A percentile compares a stretch with the other conserved stretches of the same genome.
These are phyloP conservation scores for Furcifer pardalis DNA, from an alignment of 2,797 vertebrate genomes.

Conservation along the genomic window DNA sequence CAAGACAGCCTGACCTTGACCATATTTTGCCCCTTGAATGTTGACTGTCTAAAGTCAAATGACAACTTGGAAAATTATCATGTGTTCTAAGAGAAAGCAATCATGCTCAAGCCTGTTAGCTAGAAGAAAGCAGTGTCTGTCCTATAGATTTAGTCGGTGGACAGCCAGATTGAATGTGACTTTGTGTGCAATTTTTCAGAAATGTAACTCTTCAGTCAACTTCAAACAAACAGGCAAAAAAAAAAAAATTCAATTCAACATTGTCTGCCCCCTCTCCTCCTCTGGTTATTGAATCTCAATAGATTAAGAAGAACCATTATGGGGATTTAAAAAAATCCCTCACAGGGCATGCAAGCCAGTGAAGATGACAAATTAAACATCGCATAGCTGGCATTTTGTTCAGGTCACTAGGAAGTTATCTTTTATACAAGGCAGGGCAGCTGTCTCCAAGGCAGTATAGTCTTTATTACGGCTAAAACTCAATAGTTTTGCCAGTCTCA, in stretches of 20 bases:
- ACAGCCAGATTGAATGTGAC: no score
- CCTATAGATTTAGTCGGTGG: no score
- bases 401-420: neutral
- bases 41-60: neutral
- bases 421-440: neutral
- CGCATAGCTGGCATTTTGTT: neutral
- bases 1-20: neutral
- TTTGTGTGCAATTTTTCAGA: no score
- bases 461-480: slow-evolving; percentile 38
- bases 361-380: neutral
- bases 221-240: no score
- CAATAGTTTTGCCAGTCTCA: slow-evolving; percentile 54
- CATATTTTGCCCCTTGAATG: neutral
- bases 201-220: no score
- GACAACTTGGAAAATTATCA: neutral
- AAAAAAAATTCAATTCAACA: neutral
- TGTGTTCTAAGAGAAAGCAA: neutral
- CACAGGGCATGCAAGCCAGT: neutral
- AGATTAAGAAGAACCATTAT: neutral
- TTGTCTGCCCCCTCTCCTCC: neutral
- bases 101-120: no score
- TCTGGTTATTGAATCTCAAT: neutral
- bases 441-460: slow-evolving; percentile 14
- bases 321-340: neutral
- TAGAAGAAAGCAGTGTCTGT: no score